Conservation (phyloP, 2,113 vertebrate species). For the Pelmatolapia mariae region DNA sequence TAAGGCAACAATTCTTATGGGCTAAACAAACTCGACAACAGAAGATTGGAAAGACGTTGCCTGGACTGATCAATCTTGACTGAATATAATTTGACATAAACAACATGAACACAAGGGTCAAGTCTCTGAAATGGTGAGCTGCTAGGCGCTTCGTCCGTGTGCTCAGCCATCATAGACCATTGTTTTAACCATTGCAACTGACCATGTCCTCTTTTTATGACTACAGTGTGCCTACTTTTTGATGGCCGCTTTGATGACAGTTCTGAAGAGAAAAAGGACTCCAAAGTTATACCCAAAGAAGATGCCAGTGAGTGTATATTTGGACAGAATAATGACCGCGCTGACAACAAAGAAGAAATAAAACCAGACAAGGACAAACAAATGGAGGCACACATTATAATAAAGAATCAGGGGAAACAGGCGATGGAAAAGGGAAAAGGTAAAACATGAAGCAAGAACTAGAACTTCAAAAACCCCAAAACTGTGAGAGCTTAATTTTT, state of each 20-base stretch:
- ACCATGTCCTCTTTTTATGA: neutral
- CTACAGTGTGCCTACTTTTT: neutral
- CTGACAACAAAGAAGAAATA: neutral
- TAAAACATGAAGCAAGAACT: neutral
- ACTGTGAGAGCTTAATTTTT: neutral
- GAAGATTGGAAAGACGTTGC: accelerated
- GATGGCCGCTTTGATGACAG: neutral
- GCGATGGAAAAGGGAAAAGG: accelerated
- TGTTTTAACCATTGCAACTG: neutral
- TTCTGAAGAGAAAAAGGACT: neutral
- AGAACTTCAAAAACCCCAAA: neutral
- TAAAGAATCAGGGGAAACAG: neutral
- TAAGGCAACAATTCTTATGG: accelerated
- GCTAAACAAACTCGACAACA: neutral
- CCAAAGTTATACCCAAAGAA: neutral
- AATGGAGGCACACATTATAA: neutral
- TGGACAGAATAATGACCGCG: neutral
- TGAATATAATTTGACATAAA: neutral
- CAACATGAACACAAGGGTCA: neutral
- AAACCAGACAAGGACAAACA: neutral
- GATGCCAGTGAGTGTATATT: neutral
- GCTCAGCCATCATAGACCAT: neutral
- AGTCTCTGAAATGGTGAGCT: neutral
- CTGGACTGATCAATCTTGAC: neutral
- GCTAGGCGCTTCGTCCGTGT: neutral